Evolutionary conservation across 2,113 vertebrate genomes (phyloP).

Genomic region (Epinephelus moara): DNA sequence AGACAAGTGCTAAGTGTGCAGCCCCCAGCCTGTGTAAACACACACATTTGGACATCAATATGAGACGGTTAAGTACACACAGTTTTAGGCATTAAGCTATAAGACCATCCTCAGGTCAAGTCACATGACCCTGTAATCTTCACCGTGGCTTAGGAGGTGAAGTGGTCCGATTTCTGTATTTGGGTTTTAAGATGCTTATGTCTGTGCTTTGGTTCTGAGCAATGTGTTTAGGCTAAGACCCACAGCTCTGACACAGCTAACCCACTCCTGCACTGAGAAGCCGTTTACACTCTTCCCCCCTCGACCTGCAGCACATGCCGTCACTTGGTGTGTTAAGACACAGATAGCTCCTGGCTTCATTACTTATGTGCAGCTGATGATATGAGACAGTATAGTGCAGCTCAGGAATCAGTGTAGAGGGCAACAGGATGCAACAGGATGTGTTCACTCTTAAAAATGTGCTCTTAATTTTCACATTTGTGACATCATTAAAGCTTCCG

Average conservation of each 20-base stretch:
- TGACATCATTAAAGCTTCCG: background rate
- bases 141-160: slow-evolving; percentile 63
- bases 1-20: background rate
- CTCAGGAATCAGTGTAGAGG: slow-evolving; percentile 1
- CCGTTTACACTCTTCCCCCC: background rate
- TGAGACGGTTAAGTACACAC: slow-evolving; percentile 34
- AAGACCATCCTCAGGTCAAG: slow-evolving; percentile 59
- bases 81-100: slow-evolving; percentile 53
- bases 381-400: background rate
- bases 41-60: background rate
- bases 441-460: background rate
- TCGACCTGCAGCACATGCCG: background rate
- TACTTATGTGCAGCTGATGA: slow-evolving; percentile 38
- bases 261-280: background rate
- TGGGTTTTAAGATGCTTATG: slow-evolving; percentile 69
- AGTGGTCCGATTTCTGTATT: slow-evolving; percentile 71
- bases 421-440: background rate
- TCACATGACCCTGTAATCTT: slow-evolving; percentile 75
- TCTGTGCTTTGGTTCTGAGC: slow-evolving; percentile 39
- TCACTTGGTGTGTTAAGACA: slow-evolving; percentile 6
- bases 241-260: background rate
- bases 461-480: background rate
- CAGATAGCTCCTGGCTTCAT: slow-evolving; percentile 14
- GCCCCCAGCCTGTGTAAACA: background rate
- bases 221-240: slow-evolving; percentile 26